phyloP scores from a whole-genome alignment of 1,140 invertebrate species.

The Cotesia chilonis region DNA sequence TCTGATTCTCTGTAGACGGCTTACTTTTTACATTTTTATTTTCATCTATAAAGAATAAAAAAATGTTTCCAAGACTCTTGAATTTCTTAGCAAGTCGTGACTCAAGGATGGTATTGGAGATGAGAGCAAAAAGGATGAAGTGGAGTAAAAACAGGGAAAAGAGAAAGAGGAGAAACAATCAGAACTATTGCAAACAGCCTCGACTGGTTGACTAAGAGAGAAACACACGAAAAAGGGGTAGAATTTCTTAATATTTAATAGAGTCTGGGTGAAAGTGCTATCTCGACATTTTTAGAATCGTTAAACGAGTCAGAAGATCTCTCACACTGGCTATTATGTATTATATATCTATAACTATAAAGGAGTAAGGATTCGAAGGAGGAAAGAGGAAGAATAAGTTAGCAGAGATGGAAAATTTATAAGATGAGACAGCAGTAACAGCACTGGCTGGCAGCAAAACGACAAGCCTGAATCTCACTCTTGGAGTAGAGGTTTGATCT shows the following conservation, averaged over 20 bases:
- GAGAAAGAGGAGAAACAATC: too few relatives aligned
- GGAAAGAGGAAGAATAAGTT: slow-evolving; percentile 8
- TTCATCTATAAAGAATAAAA: slow-evolving; percentile 1
- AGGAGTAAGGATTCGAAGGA: not conserved
- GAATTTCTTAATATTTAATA: slow-evolving; percentile 65
- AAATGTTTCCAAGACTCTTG: slow-evolving; percentile 18
- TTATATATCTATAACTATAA: too few relatives aligned
- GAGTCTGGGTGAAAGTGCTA: slow-evolving; percentile 61
- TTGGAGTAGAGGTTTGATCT: slow-evolving; percentile 11
- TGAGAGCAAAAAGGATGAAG: not conserved
- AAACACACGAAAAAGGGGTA: slow-evolving; percentile 44
- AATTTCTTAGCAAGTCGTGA: slow-evolving; percentile 33
- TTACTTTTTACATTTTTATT: slow-evolving; percentile 6
- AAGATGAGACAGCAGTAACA: slow-evolving; percentile 10
- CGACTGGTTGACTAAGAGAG: slow-evolving; percentile 17
- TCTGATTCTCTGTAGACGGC: not conserved
- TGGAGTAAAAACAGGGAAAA: too few relatives aligned
- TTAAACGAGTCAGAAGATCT: slow-evolving; percentile 48
- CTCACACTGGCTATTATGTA: slow-evolving; percentile 12
- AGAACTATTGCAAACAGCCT: not conserved
- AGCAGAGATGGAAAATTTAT: not conserved
- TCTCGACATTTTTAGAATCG: slow-evolving; percentile 65
- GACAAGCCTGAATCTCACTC: slow-evolving; percentile 26
- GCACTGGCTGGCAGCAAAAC: not conserved
- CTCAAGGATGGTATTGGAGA: not conserved